A percentile compares a stretch with the other conserved stretches of the same genome.
Conservation (phyloP, 2,113 vertebrate species). For the Anhinga anhinga region DNA sequence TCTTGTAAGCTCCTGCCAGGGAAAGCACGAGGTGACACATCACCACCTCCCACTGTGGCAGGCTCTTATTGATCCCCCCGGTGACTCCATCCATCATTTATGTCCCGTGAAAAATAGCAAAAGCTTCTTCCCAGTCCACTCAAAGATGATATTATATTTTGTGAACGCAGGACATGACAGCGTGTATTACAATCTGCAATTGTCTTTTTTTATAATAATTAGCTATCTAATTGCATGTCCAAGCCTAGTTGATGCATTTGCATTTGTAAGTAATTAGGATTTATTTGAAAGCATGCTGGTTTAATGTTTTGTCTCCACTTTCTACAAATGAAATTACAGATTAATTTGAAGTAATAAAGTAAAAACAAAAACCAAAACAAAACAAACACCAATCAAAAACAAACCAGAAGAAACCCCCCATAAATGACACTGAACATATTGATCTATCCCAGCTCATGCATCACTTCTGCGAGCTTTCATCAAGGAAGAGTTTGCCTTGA, state of each 20-base stretch:
- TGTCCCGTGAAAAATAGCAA: neutral
- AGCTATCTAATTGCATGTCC: conserved; percentile 68
- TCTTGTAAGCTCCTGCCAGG: neutral
- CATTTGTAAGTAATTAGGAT: conserved; percentile 69
- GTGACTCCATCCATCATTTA: neutral
- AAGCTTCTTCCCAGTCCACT: neutral
- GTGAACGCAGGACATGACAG: neutral
- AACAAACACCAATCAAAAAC: neutral
- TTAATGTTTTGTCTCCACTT: conserved; percentile 66
- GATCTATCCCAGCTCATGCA: neutral
- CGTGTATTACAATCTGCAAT: neutral
- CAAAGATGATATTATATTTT: neutral
- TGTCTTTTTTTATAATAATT: conserved; percentile 41
- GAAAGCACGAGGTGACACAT: neutral
- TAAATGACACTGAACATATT: neutral
- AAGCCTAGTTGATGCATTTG: conserved; percentile 61
- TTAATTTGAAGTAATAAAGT: conserved; percentile 67
- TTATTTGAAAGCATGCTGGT: conserved; percentile 71
- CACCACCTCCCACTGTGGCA: neutral
- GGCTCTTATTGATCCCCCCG: neutral
- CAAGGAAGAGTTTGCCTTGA: neutral
- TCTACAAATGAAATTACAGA: conserved; percentile 64
- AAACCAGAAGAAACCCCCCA: neutral
- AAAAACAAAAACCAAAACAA: neutral
- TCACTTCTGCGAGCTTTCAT: neutral